A percentile compares a stretch with the other conserved stretches of the same genome.
These are phyloP conservation scores for Petaurus breviceps DNA, from an alignment of 2,113 vertebrate genomes.

Conservation along the genomic window DNA sequence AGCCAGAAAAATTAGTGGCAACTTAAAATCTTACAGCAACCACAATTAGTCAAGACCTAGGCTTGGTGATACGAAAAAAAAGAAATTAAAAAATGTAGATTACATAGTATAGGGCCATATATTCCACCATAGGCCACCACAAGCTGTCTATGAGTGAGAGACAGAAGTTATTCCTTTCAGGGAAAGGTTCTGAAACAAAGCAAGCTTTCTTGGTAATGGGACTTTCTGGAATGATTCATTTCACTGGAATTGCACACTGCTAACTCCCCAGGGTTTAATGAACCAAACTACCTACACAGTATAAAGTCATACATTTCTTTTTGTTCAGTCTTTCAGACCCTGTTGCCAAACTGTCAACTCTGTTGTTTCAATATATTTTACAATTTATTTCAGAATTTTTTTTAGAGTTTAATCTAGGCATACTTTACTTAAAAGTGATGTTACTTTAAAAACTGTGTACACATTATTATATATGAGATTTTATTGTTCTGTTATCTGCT, in stretches of 20 bases:
- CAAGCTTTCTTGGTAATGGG: neutral
- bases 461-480: neutral
- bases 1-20: neutral
- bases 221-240: neutral
- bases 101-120: neutral
- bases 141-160: neutral
- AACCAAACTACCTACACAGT: neutral
- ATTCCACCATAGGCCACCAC: neutral
- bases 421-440: neutral
- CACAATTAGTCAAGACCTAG: neutral
- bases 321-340: slow-evolving; percentile 43
- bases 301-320: slow-evolving; percentile 10
- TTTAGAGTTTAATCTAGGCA: slow-evolving; percentile 34
- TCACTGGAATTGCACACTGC: slow-evolving; percentile 19
- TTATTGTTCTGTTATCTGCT: neutral
- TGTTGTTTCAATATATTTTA: slow-evolving; percentile 26
- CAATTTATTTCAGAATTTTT: slow-evolving; percentile 45
- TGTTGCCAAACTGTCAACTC: slow-evolving; percentile 28
- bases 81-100: neutral
- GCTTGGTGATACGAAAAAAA: neutral
- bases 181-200: neutral
- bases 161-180: neutral
- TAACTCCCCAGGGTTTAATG: neutral
- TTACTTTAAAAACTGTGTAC: neutral
- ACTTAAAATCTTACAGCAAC: neutral